Percentiles rank a stretch among this genome's conserved stretches.
Conservation (phyloP, 2,113 vertebrate genomes). For the Cricetomys ansorgei region DNA sequence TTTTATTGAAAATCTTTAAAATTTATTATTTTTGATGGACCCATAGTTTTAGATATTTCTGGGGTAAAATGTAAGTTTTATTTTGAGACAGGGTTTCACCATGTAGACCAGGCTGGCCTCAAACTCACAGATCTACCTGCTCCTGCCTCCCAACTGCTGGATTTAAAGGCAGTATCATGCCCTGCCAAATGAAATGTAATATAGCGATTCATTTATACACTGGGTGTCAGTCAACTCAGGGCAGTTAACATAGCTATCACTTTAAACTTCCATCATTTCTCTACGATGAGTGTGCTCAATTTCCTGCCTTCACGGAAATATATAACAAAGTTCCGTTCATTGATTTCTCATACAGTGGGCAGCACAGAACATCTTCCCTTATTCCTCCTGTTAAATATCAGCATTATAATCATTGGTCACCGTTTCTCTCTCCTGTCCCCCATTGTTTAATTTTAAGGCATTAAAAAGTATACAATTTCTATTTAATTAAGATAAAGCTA, state of each 20-base stretch:
- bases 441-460: neutral
- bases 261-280: neutral
- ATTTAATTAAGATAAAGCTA: constrained; percentile 1
- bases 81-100: neutral
- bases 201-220: neutral
- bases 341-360: neutral
- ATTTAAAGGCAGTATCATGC: neutral
- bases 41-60: neutral
- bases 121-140: neutral
- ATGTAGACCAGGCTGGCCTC: neutral
- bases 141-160: neutral
- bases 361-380: neutral
- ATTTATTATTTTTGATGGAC: neutral
- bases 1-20: neutral
- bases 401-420: neutral
- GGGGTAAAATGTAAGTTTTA: neutral
- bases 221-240: neutral
- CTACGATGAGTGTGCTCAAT: neutral
- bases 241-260: neutral
- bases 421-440: neutral
- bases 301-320: neutral
- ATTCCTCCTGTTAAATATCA: neutral
- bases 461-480: neutral
- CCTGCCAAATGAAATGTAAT: neutral
- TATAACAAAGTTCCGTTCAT: neutral